phyloP scores from a whole-genome alignment of 2,797 vertebrate species.

The Bucorvus abyssinicus region DNA sequence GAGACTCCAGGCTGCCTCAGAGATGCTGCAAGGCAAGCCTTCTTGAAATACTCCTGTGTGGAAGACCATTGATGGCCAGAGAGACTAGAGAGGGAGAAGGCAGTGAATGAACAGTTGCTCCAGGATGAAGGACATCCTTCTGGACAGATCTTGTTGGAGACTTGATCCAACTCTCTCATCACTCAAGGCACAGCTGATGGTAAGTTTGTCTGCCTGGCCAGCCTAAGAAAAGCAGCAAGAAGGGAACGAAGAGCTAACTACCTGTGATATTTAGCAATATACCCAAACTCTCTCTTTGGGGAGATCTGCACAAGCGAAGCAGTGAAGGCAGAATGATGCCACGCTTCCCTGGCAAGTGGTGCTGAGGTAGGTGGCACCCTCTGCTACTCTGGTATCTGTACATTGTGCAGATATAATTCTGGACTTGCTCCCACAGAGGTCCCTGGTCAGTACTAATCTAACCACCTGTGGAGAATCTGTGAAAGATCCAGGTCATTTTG shows the following conservation, averaged over 20 bases:
- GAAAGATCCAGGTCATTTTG: not conserved
- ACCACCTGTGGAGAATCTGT: not conserved
- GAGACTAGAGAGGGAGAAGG: not conserved
- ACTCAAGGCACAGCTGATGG: not conserved
- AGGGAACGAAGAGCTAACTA: not conserved
- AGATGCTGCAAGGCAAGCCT: not conserved
- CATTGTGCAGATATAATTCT: not conserved
- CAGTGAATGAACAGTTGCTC: not conserved
- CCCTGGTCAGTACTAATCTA: not conserved
- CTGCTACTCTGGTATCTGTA: not conserved
- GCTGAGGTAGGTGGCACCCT: not conserved
- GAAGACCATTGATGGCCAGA: not conserved
- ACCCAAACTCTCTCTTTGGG: not conserved
- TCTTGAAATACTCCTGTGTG: not conserved
- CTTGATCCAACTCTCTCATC: not conserved
- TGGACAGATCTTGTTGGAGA: not conserved
- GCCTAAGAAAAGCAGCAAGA: not conserved
- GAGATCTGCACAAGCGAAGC: not conserved
- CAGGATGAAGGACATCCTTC: not conserved
- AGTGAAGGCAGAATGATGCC: not conserved
- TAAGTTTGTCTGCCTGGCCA: not conserved
- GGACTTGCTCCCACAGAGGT: not conserved
- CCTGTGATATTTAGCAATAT: not conserved
- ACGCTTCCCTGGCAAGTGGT: accelerated
- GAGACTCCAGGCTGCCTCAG: not conserved